phyloP scores from a whole-genome alignment of 1,140 invertebrate genomes.

The Plectrocnemia conspersa region DNA sequence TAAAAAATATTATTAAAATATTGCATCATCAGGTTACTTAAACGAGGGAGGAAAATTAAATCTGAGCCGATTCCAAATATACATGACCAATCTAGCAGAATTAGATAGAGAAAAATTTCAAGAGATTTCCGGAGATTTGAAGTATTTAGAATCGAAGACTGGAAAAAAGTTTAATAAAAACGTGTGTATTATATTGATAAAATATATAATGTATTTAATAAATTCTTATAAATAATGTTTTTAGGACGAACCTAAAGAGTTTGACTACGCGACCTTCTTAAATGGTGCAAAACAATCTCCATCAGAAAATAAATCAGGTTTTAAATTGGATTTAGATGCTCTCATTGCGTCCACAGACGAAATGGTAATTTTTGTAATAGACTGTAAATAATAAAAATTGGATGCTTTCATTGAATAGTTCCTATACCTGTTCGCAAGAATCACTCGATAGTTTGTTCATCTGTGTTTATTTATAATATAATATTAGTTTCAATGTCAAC shows the following conservation, averaged over 20 bases:
- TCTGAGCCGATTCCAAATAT: slow-evolving; percentile 79
- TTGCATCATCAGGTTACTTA: slow-evolving; percentile 69
- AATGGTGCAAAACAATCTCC: too few species aligned
- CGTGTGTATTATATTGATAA: slow-evolving; percentile 39
- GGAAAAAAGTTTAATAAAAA: slow-evolving; percentile 49
- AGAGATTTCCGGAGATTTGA: slow-evolving; percentile 78
- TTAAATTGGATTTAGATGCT: slow-evolving; percentile 54
- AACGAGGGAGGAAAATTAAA: slow-evolving; percentile 87
- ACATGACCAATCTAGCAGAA: slow-evolving; percentile 70
- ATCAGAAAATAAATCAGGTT: too few species aligned
- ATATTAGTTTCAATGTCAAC: too few species aligned
- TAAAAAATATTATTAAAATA: neutral
- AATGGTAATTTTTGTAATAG: slow-evolving; percentile 50
- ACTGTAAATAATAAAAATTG: too few species aligned
- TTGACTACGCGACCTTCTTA: too few species aligned
- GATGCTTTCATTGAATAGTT: too few species aligned
- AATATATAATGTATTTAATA: neutral
- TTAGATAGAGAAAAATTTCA: slow-evolving; percentile 83
- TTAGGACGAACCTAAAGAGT: too few species aligned
- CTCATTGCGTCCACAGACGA: slow-evolving; percentile 58
- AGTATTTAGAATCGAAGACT: slow-evolving; percentile 78
- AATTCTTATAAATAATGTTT: too few species aligned
- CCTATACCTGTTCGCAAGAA: too few species aligned
- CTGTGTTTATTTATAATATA: too few species aligned
- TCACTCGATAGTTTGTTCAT: too few species aligned